Evolutionary conservation across 2,797 vertebrate species (phyloP).

Genomic region (Amblyopsis hoosieri): DNA sequence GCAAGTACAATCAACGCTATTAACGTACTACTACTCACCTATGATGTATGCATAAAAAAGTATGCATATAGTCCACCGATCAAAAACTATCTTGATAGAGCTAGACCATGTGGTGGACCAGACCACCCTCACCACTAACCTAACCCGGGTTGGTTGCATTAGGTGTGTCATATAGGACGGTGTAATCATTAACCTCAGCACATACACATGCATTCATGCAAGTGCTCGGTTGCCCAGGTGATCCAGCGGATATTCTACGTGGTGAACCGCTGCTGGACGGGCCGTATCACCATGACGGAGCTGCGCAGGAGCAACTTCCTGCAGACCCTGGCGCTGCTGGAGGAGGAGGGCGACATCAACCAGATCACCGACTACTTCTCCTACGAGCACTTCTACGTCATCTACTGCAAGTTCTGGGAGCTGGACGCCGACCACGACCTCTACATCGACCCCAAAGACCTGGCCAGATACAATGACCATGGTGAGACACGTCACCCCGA

Average conservation of each 20-base stretch:
- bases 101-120: too few species aligned
- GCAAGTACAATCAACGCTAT: too few species aligned
- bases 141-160: too few species aligned
- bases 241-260: conserved; percentile 99
- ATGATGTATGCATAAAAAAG: too few species aligned
- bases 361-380: conserved; percentile 99
- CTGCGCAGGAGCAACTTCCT: conserved; percentile 97
- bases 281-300: conserved; percentile 91
- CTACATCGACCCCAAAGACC: conserved; percentile 94
- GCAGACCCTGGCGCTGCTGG: conserved; percentile 95
- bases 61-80: too few species aligned
- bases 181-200: too few species aligned
- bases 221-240: conserved; percentile 76
- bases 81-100: too few species aligned
- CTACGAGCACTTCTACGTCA: conserved; percentile 98
- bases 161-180: too few species aligned
- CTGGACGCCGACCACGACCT: conserved; percentile 97
- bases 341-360: conserved; percentile 99
- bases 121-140: too few species aligned
- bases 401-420: conserved; percentile 99
- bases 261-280: conserved; percentile 97
- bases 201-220: too few species aligned
- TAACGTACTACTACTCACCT: too few species aligned
- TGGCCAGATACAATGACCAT: conserved; percentile 95
- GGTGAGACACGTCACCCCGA: conserved; percentile 70